phyloP scores from a whole-genome alignment of 2,797 vertebrate genomes.

The Anniella stebbinsi region DNA sequence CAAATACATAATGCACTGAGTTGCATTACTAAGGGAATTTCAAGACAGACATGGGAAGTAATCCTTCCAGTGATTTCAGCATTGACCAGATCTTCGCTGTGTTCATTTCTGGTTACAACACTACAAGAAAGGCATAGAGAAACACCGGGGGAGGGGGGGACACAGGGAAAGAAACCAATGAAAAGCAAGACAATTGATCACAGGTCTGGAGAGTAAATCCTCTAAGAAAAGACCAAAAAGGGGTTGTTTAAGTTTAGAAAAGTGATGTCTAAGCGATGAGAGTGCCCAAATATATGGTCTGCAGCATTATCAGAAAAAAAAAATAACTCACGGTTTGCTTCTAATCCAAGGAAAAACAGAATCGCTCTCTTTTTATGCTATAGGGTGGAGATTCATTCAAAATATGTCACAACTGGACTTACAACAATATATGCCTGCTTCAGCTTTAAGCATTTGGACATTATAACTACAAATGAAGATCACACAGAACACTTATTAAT shows the following conservation, averaged over 20 bases:
- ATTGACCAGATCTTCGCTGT: background rate
- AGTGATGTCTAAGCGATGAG: background rate
- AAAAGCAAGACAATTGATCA: background rate
- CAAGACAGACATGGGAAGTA: background rate
- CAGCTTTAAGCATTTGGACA: too few species aligned
- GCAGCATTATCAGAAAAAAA: too few species aligned
- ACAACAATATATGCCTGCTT: too few species aligned
- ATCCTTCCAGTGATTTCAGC: background rate
- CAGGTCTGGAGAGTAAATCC: background rate
- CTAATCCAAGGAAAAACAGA: too few species aligned
- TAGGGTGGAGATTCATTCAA: too few species aligned
- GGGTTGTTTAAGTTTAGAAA: background rate
- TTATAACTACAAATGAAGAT: too few species aligned
- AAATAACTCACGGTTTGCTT: too few species aligned
- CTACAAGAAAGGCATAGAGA: background rate
- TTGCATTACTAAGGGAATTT: constrained; percentile 13
- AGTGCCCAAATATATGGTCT: too few species aligned
- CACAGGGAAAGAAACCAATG: background rate
- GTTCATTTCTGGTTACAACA: background rate
- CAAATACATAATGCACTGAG: background rate
- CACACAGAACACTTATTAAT: too few species aligned
- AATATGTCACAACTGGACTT: too few species aligned
- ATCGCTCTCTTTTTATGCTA: too few species aligned
- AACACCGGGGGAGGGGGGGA: too few species aligned
- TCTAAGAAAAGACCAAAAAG: background rate